Evolutionary conservation across 2,888 invertebrate genomes (phyloP).

Genomic region (Cyclophora albipunctata): DNA sequence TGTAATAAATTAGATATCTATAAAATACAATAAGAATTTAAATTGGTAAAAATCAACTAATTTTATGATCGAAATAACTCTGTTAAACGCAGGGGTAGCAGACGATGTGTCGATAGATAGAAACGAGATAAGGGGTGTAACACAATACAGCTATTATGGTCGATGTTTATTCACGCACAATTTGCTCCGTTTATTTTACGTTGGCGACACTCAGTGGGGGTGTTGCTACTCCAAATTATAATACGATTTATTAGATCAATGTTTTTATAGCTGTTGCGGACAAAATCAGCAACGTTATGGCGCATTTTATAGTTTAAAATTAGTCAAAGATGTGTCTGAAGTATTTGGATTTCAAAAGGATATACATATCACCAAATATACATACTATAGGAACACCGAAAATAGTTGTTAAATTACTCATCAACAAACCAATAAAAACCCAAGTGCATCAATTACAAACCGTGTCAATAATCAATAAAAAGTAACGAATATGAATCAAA

Average conservation of each 20-base stretch:
- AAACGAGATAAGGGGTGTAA: slow-evolving; percentile 32
- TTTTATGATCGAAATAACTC: no score
- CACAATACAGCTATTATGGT: slow-evolving; percentile 68
- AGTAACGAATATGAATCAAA: not conserved
- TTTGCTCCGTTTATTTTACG: slow-evolving; percentile 68
- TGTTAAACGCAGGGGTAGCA: not conserved
- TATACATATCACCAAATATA: no score
- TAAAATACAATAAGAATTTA: no score
- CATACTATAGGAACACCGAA: no score
- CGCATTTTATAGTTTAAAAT: no score
- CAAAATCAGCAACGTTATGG: no score
- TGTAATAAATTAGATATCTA: no score
- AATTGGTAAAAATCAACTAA: no score
- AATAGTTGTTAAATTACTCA: no score
- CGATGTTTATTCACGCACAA: slow-evolving; percentile 71
- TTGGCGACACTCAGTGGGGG: slow-evolving; percentile 51
- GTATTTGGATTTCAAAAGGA: no score
- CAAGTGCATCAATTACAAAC: not conserved
- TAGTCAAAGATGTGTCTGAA: no score
- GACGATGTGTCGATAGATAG: slow-evolving; percentile 13
- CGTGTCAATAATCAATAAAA: slow-evolving; percentile 5
- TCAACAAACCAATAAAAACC: no score
- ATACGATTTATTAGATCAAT: slow-evolving; percentile 37
- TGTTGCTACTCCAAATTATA: slow-evolving; percentile 20
- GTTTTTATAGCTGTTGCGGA: not conserved